Base-by-base conservation (phyloP, 2,888 invertebrate genomes). In the Anodontia alba region DNA sequence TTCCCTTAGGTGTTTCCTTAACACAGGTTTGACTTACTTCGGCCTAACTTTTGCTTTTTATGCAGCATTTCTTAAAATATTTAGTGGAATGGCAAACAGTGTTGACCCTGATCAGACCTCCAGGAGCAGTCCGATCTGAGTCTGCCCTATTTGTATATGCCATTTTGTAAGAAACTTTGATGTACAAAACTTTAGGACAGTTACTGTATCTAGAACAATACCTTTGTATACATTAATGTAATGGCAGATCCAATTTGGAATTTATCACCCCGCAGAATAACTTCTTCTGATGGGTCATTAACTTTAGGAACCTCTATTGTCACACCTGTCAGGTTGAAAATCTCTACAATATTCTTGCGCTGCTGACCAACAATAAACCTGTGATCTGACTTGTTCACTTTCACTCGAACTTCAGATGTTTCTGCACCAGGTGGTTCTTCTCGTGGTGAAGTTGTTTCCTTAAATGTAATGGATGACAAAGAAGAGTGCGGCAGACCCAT, bases 181-280 rank as follows among this genome's bases (percentile, higher is more conserved):
- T n/a, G n/a, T n/a, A n/a, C 42, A 42, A 42, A 10, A 49, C 20
- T 7, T 49, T 20, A 17, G 12, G 49, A 20, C 49, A 49, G 3
- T 10, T n/a, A 49, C 5, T 7, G 8, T 20, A 15, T 3, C 38
- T 5, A 12, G 5, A 12, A 38, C 38, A 5, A 8, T 69, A 84
- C 84, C 76, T 77, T 76, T 7, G 74, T 66, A 38, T 81, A 81
- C 84, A 84, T 81, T 1, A 84, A 42, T 2, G 76, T 75, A n/a
- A 84, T 42, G 0, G 84, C 84, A 10, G 78, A 72, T 29, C 84
- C 81, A 20, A 84, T 36, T 51, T 81, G 84, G 36, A 75, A 74
- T 43, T 78, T 77, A 20, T 78, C 80, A 31, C 84, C 84, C 29
- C 57, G 70, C 12, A 84, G 38, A 29, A 75, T 49, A 38, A 84